Evolutionary conservation across 2,797 vertebrate species (phyloP), one percentile per base, ranked within the genome.

Genomic region (Macropodus opercularis): DNA sequence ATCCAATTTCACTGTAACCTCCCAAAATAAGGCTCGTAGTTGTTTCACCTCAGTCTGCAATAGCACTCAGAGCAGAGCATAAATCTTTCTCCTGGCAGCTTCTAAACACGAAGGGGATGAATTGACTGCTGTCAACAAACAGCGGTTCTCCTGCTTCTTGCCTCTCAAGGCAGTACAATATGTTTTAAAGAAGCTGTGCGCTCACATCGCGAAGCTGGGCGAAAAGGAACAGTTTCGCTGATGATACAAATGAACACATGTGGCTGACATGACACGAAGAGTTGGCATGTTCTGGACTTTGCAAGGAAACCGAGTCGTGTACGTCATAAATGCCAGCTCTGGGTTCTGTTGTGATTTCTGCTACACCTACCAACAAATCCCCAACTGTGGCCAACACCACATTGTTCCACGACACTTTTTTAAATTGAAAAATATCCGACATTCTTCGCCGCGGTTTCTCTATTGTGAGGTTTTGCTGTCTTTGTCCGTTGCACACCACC

Each of bases 121-220:
- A 84, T 63, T 43, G 67, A 78, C 57, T 69, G 64, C 71, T 79
- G 72, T 79, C 70, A 71, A 81, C 75, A 85, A 83, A 77, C 35
- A 69, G 71, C 61, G 22, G 63, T 62, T 74, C 39, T 32, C 42
- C 41, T 65, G 56, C 21, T 36, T 73, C 60, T 79, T 52, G 64
- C 46, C 55, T 76, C 52, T 71, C 58, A 70, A 74, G 69, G 54
- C 69, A 61, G 42, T 43, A 69, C 32, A 60, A 36, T 58, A 53
- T n/a, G 57, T 68, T 75, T 31, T 29, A 36, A 64, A 75, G 63
- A 32, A 57, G 40, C 42, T 19, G 22, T 27, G 65, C 46, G 51
- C 36, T 24, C 52, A 47, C 11, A 51, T 0, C 17, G 21, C 27
- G 55, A 68, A 57, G 44, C 69, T 8, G 18, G n/a, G 15, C 24